phyloP scores from a whole-genome alignment of 30 jellyfish, hydroid and myxozoan species.

The Morbakka virulenta region DNA sequence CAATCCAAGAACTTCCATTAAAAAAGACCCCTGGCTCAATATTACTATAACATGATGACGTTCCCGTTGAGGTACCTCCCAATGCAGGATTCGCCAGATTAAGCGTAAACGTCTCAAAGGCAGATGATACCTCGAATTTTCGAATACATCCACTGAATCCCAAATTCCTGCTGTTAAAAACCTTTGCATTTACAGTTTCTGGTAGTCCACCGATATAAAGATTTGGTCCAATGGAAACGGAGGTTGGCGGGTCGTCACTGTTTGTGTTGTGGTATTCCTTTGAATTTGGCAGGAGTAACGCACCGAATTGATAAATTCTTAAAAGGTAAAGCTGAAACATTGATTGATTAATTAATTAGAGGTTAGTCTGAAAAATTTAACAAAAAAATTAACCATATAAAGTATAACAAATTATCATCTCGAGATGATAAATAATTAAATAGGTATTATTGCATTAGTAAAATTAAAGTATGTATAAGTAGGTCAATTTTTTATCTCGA shows the following conservation, averaged over 20 bases:
- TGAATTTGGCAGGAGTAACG: conserved; percentile 81
- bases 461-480: too few species aligned
- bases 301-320: conserved; percentile 81
- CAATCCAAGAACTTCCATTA: conserved; percentile 78
- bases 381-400: neutral
- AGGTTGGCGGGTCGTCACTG: conserved; percentile 27
- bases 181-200: conserved; percentile 51
- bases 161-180: conserved; percentile 35
- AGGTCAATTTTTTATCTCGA: too few species aligned
- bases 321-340: conserved; percentile 86
- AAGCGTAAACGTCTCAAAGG: conserved; percentile 65
- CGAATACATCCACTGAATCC: conserved; percentile 89
- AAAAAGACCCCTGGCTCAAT: conserved; percentile 84
- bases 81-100: conserved; percentile 74
- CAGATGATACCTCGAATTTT: conserved; percentile 91
- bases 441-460: too few species aligned
- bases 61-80: conserved; percentile 85
- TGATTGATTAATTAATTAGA: too few species aligned
- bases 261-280: conserved; percentile 77
- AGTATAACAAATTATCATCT: too few species aligned
- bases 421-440: too few species aligned
- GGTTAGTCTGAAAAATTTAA: too few species aligned
- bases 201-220: conserved; percentile 95
- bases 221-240: conserved; percentile 57
- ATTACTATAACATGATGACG: conserved; percentile 72